phyloP scores from a whole-genome alignment of 1,140 invertebrate genomes.

The Anthonomus grandis region DNA sequence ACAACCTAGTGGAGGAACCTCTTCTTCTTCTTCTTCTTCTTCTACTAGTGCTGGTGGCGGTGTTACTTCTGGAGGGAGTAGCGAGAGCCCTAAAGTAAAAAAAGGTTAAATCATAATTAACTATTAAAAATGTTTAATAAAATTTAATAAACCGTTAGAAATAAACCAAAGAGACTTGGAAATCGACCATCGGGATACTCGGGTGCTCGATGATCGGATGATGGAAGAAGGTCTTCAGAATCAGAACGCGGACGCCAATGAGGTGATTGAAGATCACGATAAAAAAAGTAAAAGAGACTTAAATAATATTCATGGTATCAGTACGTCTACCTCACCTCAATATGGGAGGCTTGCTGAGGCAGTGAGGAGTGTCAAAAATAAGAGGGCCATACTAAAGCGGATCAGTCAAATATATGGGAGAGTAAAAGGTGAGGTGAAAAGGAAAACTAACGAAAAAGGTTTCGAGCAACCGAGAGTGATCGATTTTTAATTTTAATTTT shows the following conservation, averaged over 20 bases:
- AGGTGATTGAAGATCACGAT: constrained; percentile 4
- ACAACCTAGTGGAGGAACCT: too few relatives aligned
- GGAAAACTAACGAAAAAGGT: constrained; percentile 8
- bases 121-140: too few relatives aligned
- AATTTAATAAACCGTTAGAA: too few relatives aligned
- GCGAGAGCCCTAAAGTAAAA: too few relatives aligned
- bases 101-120: too few relatives aligned
- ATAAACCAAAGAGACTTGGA: background rate
- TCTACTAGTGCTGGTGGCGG: too few relatives aligned
- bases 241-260: constrained; percentile 11
- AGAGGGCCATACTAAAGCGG: constrained; percentile 5
- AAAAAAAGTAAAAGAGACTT: constrained; percentile 10
- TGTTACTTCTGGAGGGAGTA: too few relatives aligned
- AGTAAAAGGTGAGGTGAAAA: background rate
- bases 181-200: too few relatives aligned
- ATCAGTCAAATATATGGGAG: constrained; percentile 16
- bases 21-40: too few relatives aligned
- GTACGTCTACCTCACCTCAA: constrained; percentile 18
- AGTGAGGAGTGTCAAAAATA: constrained; percentile 7
- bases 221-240: constrained; percentile 9
- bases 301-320: background rate
- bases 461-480: constrained; percentile 15
- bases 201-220: background rate
- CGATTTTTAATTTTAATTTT: constrained; percentile 9
- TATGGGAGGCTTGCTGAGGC: constrained; percentile 20